phyloP scores from a whole-genome alignment of 35 echinoderm and acorn worm genomes.

The Lytechinus variegatus region DNA sequence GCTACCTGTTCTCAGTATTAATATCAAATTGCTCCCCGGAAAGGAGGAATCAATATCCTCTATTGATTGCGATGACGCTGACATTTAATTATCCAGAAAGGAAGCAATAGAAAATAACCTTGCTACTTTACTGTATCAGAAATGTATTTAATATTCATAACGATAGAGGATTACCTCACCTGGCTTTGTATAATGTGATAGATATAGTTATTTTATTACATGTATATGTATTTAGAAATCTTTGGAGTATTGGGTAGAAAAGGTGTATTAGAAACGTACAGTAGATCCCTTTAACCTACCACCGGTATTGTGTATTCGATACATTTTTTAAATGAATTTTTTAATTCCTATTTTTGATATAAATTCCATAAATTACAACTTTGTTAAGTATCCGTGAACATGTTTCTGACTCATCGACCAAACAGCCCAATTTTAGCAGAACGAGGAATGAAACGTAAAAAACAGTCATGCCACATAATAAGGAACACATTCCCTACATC shows the following conservation, averaged over 20 bases:
- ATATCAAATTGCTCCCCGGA: constrained; percentile 4
- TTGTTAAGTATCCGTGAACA: no score
- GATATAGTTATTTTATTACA: not conserved
- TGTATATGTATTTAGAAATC: not conserved
- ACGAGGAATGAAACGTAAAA: no score
- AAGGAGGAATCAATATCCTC: not conserved
- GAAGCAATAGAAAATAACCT: not conserved
- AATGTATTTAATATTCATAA: not conserved
- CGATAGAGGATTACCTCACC: not conserved
- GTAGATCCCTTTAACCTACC: no score
- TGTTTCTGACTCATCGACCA: no score
- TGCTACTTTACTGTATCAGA: not conserved
- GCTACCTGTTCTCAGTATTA: not conserved
- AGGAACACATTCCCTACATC: not conserved
- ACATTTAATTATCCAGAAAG: constrained; percentile 29
- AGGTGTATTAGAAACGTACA: no score
- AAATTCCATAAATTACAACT: no score
- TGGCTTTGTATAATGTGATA: not conserved
- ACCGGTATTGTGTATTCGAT: no score
- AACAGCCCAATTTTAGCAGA: no score
- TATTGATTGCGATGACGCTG: constrained; percentile 16
- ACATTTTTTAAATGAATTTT: no score
- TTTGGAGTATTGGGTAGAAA: not conserved
- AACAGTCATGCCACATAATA: no score
- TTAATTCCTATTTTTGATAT: no score